Evolutionary conservation across 2,113 vertebrate genomes (phyloP).

Genomic region (human (Homo sapiens)): DNA sequence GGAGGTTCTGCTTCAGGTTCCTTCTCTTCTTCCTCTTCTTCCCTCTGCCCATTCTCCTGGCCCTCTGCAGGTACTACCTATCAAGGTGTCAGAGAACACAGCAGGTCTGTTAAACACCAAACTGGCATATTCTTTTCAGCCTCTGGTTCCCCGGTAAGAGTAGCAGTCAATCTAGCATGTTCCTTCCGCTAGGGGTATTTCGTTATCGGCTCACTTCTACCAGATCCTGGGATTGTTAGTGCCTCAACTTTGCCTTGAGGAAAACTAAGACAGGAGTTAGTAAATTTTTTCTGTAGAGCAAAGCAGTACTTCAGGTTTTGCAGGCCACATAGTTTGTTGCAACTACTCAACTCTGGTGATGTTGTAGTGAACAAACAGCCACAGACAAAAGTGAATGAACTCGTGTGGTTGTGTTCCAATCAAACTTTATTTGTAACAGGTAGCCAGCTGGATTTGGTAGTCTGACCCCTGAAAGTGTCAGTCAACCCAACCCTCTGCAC

Average conservation of each 20-base stretch:
- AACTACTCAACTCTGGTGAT: background rate
- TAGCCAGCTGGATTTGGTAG: background rate
- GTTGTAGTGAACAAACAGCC: background rate
- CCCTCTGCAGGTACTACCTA: slow-evolving; percentile 90
- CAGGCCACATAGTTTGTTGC: background rate
- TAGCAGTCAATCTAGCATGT: background rate
- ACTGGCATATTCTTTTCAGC: background rate
- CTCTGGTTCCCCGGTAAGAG: background rate
- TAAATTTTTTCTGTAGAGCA: background rate
- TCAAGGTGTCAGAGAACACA: background rate
- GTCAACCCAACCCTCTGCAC: background rate
- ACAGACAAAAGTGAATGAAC: background rate
- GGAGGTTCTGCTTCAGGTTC: slow-evolving; percentile 80
- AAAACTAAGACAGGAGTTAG: background rate
- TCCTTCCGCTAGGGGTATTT: background rate
- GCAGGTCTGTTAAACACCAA: background rate
- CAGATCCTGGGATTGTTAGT: background rate
- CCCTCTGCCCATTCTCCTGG: slow-evolving; percentile 91
- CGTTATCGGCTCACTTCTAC: background rate
- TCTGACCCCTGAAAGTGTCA: background rate
- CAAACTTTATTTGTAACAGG: background rate
- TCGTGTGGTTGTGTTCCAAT: background rate
- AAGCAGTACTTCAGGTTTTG: background rate
- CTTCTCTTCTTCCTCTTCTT: slow-evolving; percentile 84
- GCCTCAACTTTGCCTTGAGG: background rate